Base-by-base conservation (phyloP, 2,797 vertebrate species). In the Xenops minutus region DNA sequence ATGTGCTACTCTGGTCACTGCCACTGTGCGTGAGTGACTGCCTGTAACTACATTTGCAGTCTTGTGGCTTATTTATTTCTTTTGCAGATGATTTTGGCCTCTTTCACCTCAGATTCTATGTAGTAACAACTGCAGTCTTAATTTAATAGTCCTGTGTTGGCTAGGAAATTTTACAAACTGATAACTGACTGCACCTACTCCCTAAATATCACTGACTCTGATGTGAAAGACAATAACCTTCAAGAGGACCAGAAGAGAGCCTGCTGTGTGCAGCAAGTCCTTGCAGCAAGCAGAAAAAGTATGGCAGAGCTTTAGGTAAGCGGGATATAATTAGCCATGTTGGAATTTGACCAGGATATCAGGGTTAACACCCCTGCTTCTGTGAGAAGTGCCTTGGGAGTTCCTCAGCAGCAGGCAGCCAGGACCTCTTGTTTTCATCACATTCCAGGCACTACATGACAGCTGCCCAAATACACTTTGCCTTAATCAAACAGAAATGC, bases 341-440 rank as follows among this genome's bases (percentile, higher is more conserved):
- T 96, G 96, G 94, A 96, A 96, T 97, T 91, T 97, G 95, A 96
- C 95, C 83, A 87, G 95, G 94, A 96, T 95, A 96, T 95, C 96
- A 96, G 93, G 94, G 95, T 96, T 96, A 97, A 96, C 95, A 93
- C 89, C 61, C 16, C 37, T 85, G 90, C 94, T 97, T 85, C 88
- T 66, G 56, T 92, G 88, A 92, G 79, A 92, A 95, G 78, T 92
- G 85, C n/a, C 88, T 81, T 92, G 90, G 94, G 95, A 96, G 77
- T 92, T 96, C 89, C 94, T 92, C 86, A 90, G 95, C 79, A 95
- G 89, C 76, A 93, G 94, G 95, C 92, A 95, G 94, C 85, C 92
- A 87, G 85, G 89, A 85, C 62, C 86, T 96, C 93, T 97, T 88
- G 84, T 97, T 95, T 96, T 93, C 86, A 94, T 94, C 89, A 91